phyloP scores from a whole-genome alignment of 53 echinoderm and acorn worm genomes.

The Echinometra lucunter region DNA sequence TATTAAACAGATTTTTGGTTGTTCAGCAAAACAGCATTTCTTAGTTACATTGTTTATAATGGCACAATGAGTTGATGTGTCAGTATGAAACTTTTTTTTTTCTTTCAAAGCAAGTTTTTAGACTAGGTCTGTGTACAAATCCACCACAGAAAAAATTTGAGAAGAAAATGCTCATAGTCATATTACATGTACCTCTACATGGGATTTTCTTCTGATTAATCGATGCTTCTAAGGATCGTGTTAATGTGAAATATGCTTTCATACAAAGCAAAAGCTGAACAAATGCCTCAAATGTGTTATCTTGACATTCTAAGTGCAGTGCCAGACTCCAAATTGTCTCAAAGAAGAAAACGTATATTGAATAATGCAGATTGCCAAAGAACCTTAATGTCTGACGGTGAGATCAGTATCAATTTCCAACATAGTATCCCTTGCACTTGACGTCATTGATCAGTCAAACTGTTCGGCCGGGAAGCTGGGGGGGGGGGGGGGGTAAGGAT shows the following conservation, averaged over 20 bases:
- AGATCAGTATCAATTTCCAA: constrained; percentile 4
- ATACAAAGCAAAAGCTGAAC: background rate
- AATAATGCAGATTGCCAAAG: background rate
- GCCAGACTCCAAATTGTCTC: constrained; percentile 26
- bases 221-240: background rate
- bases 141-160: no score
- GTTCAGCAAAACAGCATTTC: no score
- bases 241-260: background rate
- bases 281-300: background rate
- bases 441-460: constrained; percentile 25
- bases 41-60: no score
- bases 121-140: no score
- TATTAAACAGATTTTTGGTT: no score
- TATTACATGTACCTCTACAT: no score
- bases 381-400: background rate
- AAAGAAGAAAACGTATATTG: background rate
- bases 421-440: constrained; percentile 18
- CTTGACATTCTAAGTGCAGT: background rate
- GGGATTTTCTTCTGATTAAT: background rate
- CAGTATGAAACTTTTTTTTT: no score
- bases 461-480: background rate
- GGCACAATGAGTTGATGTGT: no score
- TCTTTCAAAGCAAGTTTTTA: no score
- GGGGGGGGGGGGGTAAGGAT: background rate
- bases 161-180: no score